Evolutionary conservation across 2,888 invertebrate species (phyloP), one percentile per base, ranked within the genome.

Genomic region (Yponomeuta sedellus): DNA sequence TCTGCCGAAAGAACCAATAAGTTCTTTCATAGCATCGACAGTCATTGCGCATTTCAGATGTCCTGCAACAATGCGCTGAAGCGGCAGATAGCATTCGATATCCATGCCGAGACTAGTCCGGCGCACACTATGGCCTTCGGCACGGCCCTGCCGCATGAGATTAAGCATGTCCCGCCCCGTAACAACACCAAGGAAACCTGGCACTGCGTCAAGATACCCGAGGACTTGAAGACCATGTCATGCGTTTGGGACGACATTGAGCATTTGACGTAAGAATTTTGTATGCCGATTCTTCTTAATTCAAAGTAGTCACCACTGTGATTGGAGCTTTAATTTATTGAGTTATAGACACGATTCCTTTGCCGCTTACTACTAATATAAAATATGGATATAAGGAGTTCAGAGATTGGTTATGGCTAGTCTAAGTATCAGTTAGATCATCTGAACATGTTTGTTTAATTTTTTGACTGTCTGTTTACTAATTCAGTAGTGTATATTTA

Each of bases 181-280:
- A 93, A 93, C 76, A 86, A 90, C 44, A 91, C 93, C 0, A 75
- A 88, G 61, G 77, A 85, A 62, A 86, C 85, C 70, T 94, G 94
- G 94, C 76, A 93, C 40, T 77, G 85, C 10, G 92, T 93, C 66
- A 77, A 87, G 68, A 92, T 93, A 63, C 93, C 93, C 0, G 83
- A 91, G 64, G 93, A 93, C 61, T 77, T 95, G 20, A 88, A 91
- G 67, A 84, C 90, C 0, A 94, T 94, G 94, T 85, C 93, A 0
- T 86, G 88, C 62, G 92, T 94, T 1, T 94, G 93, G 93, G 88
- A 92, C 16, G 93, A 92, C n/a, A 93, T 94, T 61, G 88, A 92
- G 22, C 88, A 93, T 77, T 83, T 94, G 8, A 91, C 92, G 93
- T 93, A 70, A 79, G 83, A 73, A 25, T 20, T 64, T 12, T 58